These are phyloP conservation scores for Himantopus leucocephalus DNA, from an alignment of 2,113 vertebrate genomes.

Conservation along the genomic window DNA sequence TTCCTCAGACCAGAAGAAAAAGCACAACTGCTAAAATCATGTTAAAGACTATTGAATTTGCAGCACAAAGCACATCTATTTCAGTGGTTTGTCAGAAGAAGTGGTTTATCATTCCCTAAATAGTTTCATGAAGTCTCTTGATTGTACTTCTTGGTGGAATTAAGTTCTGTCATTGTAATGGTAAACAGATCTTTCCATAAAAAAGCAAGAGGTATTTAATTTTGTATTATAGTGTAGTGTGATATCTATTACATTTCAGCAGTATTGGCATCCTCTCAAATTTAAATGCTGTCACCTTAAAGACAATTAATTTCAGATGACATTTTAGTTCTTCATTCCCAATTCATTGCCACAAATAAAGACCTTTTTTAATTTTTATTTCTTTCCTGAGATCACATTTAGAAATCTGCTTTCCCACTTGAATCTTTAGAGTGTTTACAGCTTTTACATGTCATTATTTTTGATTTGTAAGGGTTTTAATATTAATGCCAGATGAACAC, in stretches of 20 bases:
- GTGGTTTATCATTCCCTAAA: not conserved
- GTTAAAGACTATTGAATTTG: not conserved
- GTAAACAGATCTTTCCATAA: not conserved
- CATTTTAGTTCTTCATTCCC: not conserved
- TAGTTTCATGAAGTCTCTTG: not conserved
- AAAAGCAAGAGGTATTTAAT: not conserved
- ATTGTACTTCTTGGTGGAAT: not conserved
- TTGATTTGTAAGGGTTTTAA: not conserved
- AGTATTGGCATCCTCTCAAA: not conserved
- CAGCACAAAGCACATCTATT: not conserved
- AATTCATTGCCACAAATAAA: not conserved
- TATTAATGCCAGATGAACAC: not conserved
- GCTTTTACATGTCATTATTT: not conserved
- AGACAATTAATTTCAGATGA: not conserved
- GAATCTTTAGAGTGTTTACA: not conserved
- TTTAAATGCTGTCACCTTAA: not conserved
- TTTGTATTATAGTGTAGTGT: not conserved
- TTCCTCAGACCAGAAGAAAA: not conserved
- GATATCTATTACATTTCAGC: not conserved
- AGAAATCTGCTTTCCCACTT: not conserved
- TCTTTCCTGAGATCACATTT: not conserved
- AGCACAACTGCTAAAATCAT: not conserved
- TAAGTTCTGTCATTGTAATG: not conserved
- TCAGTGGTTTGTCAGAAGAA: not conserved
- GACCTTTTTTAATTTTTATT: not conserved